Conservation (phyloP, 2,113 vertebrate genomes). For the Lynx canadensis region DNA sequence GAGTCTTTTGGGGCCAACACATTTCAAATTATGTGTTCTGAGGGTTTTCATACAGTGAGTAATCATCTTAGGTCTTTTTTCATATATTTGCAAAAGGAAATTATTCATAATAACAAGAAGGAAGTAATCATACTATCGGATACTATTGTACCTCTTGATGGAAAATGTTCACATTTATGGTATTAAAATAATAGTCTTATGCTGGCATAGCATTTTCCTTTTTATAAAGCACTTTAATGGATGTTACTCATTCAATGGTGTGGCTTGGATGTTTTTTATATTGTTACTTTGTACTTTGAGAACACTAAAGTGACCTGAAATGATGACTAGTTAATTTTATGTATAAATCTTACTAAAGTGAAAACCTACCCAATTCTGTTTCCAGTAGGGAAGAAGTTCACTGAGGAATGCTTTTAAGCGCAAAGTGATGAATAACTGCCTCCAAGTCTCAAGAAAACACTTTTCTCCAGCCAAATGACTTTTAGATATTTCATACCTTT, state of each 20-base stretch:
- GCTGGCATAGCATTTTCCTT: background rate
- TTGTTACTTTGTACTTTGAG: slow-evolving; percentile 40
- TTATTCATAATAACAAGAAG: slow-evolving; percentile 25
- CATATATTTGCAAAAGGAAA: background rate
- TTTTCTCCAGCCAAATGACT: slow-evolving; percentile 73
- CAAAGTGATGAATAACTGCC: slow-evolving; percentile 75
- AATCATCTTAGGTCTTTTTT: background rate
- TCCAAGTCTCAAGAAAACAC: slow-evolving; percentile 79
- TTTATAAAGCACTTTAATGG: background rate
- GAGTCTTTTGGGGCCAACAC: background rate
- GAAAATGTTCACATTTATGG: background rate
- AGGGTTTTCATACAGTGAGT: background rate
- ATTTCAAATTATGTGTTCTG: slow-evolving; percentile 37
- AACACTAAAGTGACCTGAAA: slow-evolving; percentile 16
- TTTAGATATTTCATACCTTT: slow-evolving; percentile 77
- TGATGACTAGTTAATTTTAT: slow-evolving; percentile 27
- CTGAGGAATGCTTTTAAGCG: slow-evolving; percentile 77
- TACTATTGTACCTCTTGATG: background rate
- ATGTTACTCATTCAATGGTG: background rate
- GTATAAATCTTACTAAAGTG: slow-evolving; percentile 18
- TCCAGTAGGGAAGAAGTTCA: slow-evolving; percentile 76
- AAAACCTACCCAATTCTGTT: slow-evolving; percentile 54
- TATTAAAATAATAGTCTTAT: background rate
- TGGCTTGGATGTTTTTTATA: background rate
- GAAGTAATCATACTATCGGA: background rate